These are phyloP conservation scores for Stichopus horrens DNA, from an alignment of 53 echinoderm and acorn worm genomes.

Conservation along the genomic window DNA sequence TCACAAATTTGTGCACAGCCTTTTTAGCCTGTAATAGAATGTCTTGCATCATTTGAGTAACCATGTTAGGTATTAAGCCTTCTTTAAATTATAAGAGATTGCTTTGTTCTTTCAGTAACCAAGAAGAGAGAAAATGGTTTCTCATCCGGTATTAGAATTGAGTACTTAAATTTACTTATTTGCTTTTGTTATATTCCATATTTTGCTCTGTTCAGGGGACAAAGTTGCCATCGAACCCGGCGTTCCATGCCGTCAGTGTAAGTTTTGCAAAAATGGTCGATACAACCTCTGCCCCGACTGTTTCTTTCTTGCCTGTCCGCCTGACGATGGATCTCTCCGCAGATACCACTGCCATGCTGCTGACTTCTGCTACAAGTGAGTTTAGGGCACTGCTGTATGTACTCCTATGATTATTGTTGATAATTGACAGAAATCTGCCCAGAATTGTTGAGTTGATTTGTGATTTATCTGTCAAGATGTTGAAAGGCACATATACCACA, in stretches of 20 bases:
- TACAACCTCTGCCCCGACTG: constrained; percentile 73
- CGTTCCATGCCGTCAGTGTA: constrained; percentile 69
- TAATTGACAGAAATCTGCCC: no score
- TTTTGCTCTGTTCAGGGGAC: constrained; percentile 51
- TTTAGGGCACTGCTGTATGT: background rate
- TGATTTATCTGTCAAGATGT: no score
- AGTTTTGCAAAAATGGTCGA: constrained; percentile 67
- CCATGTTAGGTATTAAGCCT: no score
- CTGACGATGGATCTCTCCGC: constrained; percentile 62
- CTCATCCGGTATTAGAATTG: background rate
- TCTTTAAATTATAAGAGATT: no score
- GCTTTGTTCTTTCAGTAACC: no score
- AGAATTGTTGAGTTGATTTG: no score
- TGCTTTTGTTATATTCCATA: background rate
- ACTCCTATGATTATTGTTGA: no score
- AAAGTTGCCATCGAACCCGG: constrained; percentile 77
- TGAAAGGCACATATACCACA: no score
- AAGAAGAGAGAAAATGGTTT: background rate
- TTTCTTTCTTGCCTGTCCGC: constrained; percentile 62
- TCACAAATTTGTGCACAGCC: no score
- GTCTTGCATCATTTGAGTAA: no score
- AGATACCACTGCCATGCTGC: constrained; percentile 68
- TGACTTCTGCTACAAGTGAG: constrained; percentile 74
- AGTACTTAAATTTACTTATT: background rate
- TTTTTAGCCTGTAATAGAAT: no score